Evolutionary conservation across 2,797 vertebrate genomes (phyloP).

Genomic region (Streptopelia turtur): DNA sequence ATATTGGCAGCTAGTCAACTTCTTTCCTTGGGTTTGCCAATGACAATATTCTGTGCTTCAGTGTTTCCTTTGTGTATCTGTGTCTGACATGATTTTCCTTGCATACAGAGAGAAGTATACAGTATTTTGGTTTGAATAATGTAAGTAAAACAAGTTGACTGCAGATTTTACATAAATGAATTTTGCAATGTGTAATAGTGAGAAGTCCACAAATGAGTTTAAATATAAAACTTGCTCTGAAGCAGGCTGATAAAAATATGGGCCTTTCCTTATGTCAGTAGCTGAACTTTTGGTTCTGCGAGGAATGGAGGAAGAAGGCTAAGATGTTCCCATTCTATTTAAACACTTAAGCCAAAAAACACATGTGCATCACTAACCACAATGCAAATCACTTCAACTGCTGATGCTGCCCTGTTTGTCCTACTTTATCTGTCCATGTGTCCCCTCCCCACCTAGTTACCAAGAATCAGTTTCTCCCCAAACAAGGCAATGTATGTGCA

Average conservation of each 20-base stretch:
- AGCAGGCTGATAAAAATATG: not conserved
- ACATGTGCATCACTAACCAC: not conserved
- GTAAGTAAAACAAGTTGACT: not conserved
- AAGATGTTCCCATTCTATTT: not conserved
- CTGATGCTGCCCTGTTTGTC: not conserved
- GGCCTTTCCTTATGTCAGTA: not conserved
- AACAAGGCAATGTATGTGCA: not conserved
- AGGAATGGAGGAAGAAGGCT: not conserved
- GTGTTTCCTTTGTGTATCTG: conserved; percentile 32
- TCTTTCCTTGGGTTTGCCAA: conserved; percentile 61
- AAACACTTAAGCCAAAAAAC: not conserved
- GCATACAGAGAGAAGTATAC: not conserved
- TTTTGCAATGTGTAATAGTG: not conserved
- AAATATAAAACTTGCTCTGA: not conserved
- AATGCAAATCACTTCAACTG: not conserved
- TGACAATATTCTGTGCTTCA: conserved; percentile 64
- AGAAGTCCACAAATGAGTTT: not conserved
- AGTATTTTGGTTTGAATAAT: not conserved
- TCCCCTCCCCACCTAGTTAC: not conserved
- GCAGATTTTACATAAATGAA: not conserved
- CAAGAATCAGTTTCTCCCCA: not conserved
- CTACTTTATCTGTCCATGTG: not conserved
- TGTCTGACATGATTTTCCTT: conserved; percentile 56
- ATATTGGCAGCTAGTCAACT: conserved; percentile 49
- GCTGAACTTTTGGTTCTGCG: not conserved